Conservation (phyloP, 2,888 invertebrate genomes). For the Unio delphinus region DNA sequence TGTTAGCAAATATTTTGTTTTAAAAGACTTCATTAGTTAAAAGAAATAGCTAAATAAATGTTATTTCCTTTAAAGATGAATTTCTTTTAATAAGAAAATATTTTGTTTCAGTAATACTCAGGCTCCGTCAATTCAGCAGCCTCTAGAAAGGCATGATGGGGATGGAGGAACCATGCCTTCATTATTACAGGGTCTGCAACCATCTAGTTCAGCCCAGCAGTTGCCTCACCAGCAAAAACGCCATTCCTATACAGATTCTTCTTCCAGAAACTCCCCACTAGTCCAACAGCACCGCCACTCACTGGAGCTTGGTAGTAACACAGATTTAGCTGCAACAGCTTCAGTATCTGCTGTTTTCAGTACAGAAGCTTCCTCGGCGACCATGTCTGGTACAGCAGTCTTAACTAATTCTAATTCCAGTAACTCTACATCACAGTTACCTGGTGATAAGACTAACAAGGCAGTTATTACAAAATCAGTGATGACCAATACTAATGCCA, state of each 20-base stretch:
- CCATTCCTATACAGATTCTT: conserved; percentile 48
- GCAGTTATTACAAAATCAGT: too few relatives aligned
- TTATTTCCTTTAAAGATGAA: too few relatives aligned
- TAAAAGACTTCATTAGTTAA: too few relatives aligned
- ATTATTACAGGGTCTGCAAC: too few relatives aligned
- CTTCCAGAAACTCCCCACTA: conserved; percentile 42
- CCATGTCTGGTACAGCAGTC: conserved; percentile 6
- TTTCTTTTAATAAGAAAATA: background rate
- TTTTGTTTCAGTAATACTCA: background rate
- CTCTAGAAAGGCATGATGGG: background rate
- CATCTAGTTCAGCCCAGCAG: too few relatives aligned
- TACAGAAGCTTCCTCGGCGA: conserved; percentile 5
- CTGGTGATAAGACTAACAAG: too few relatives aligned
- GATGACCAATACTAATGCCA: too few relatives aligned
- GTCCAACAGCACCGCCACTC: conserved; percentile 51
- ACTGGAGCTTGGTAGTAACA: conserved; percentile 33
- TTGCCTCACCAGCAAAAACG: conserved; percentile 43
- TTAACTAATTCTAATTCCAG: too few relatives aligned
- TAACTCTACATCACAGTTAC: too few relatives aligned
- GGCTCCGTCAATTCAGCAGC: conserved; percentile 51
- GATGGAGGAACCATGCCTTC: too few relatives aligned
- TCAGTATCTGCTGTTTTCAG: conserved; percentile 1
- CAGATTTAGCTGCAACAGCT: conserved; percentile 7
- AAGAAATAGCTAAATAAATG: too few relatives aligned
- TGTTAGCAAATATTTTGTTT: too few relatives aligned